These are phyloP conservation scores for Mus musculus DNA, from an alignment of 2,113 vertebrate genomes.

Conservation along the genomic window GRCm39 chr3:65086501-65087000, in stretches of 20 bases:
- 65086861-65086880: neutral
- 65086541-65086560: too few species aligned
- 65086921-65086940: neutral
- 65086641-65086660: too few species aligned
- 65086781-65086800: neutral
- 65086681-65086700: neutral
- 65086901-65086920: neutral
- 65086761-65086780: neutral
- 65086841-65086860: neutral
- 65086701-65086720: neutral
- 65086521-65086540: too few species aligned
- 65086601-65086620: too few species aligned
- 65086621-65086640: too few species aligned
- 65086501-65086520: too few species aligned
- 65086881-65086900: neutral
- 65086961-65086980: neutral
- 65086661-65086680: too few species aligned
- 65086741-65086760: too few species aligned
- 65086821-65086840: neutral
- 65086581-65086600: too few species aligned
- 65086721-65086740: neutral
- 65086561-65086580: too few species aligned
- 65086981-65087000: neutral
- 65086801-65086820: neutral
- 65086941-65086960: neutral